Evolutionary conservation across 2,888 invertebrate species (phyloP).

Genomic region (Cosmorhoe ocellata): DNA sequence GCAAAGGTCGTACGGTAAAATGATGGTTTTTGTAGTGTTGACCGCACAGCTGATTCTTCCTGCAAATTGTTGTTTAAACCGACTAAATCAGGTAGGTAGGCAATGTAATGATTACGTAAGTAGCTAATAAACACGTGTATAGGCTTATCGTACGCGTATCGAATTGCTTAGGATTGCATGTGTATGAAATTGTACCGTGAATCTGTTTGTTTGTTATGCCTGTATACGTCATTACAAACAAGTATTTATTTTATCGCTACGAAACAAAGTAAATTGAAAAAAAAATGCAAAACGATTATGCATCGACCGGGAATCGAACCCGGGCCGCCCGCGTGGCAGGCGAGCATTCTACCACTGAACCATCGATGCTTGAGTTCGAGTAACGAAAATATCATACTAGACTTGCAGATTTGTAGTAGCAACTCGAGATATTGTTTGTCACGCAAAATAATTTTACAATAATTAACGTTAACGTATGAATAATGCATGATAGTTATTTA

Average conservation of each 20-base stretch:
- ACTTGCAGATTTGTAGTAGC: too few relatives aligned
- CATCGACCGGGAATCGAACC: conserved; percentile 84
- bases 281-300: conserved; percentile 36
- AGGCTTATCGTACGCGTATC: conserved; percentile 47
- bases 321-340: conserved; percentile 84
- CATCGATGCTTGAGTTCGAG: conserved; percentile 64
- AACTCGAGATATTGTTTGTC: too few relatives aligned
- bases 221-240: too few relatives aligned
- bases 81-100: neutral
- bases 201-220: too few relatives aligned
- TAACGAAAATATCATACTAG: neutral
- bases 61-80: neutral
- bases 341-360: conserved; percentile 82
- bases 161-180: conserved; percentile 40
- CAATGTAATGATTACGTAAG: neutral
- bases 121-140: conserved; percentile 9
- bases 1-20: conserved; percentile 28
- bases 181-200: neutral
- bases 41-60: conserved; percentile 13
- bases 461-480: too few relatives aligned
- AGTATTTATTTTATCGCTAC: too few relatives aligned
- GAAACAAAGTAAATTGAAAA: neutral
- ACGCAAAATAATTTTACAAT: too few relatives aligned
- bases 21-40: conserved; percentile 23
- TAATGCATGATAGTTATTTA: too few relatives aligned